Percentiles rank a stretch among this genome's conserved stretches.
These are phyloP conservation scores for Ligdia adustata DNA, from an alignment of 2,888 invertebrate genomes.

Conservation along the genomic window DNA sequence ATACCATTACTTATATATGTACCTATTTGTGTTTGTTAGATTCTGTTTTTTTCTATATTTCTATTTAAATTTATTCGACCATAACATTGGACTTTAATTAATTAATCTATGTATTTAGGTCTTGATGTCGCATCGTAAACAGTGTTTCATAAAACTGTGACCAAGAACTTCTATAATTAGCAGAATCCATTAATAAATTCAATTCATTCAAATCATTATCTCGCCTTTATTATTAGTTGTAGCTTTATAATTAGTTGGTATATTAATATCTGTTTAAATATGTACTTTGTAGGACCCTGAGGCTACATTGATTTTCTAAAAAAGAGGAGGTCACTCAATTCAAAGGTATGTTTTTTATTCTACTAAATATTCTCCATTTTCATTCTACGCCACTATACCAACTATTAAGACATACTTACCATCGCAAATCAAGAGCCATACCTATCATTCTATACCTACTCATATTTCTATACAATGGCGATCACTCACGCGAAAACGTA, in stretches of 20 bases:
- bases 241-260: slow-evolving; percentile 9
- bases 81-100: slow-evolving; percentile 14
- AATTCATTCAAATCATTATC: slow-evolving; percentile 11
- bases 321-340: no score
- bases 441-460: not conserved
- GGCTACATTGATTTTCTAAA: no score
- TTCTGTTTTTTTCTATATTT: no score
- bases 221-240: not conserved
- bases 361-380: no score
- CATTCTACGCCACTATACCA: no score
- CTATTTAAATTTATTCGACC: slow-evolving; percentile 18
- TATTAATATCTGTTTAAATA: not conserved
- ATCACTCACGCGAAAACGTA: slow-evolving; percentile 5
- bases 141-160: slow-evolving; percentile 4
- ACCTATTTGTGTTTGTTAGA: no score
- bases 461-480: slow-evolving; percentile 5
- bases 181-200: slow-evolving; percentile 11
- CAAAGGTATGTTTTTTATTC: no score
- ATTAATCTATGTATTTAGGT: slow-evolving; percentile 29
- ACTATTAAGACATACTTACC: no score
- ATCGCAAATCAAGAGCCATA: slow-evolving; percentile 4
- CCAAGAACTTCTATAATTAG: slow-evolving; percentile 12
- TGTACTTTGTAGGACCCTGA: no score
- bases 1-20: no score
- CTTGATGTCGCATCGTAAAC: slow-evolving; percentile 3